Evolutionary conservation across 2,797 vertebrate species (phyloP).

Genomic region (Enoplosus armatus): DNA sequence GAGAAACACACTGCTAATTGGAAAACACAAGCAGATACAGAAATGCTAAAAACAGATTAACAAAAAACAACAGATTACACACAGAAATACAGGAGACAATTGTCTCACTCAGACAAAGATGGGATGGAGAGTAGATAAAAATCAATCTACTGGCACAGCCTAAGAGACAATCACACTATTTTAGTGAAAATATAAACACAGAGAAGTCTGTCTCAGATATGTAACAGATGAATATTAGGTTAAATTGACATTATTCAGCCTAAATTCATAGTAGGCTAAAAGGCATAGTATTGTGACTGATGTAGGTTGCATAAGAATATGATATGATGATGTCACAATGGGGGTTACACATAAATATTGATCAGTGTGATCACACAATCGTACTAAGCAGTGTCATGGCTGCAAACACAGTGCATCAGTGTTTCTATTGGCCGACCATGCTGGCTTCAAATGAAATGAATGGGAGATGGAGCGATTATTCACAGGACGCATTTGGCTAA

Average conservation of each 20-base stretch:
- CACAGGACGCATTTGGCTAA: not conserved
- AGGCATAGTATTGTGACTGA: not conserved
- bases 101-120: not conserved
- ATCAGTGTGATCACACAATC: not conserved
- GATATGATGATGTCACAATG: not conserved
- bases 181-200: too few species aligned
- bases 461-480: not conserved
- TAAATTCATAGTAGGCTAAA: not conserved
- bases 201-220: not conserved
- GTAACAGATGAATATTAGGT: not conserved
- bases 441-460: not conserved
- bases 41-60: not conserved
- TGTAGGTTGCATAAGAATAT: not conserved
- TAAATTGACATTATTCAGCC: not conserved
- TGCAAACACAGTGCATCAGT: not conserved
- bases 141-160: not conserved
- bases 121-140: not conserved
- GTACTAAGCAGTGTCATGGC: not conserved
- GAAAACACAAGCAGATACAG: not conserved
- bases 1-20: too few species aligned
- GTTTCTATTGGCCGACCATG: not conserved
- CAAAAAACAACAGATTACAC: not conserved
- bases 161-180: not conserved
- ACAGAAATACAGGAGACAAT: not conserved
- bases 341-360: not conserved